Evolutionary conservation across 2,888 invertebrate genomes (phyloP), one percentile per base, ranked within the genome.

Genomic region (Busseola fusca): DNA sequence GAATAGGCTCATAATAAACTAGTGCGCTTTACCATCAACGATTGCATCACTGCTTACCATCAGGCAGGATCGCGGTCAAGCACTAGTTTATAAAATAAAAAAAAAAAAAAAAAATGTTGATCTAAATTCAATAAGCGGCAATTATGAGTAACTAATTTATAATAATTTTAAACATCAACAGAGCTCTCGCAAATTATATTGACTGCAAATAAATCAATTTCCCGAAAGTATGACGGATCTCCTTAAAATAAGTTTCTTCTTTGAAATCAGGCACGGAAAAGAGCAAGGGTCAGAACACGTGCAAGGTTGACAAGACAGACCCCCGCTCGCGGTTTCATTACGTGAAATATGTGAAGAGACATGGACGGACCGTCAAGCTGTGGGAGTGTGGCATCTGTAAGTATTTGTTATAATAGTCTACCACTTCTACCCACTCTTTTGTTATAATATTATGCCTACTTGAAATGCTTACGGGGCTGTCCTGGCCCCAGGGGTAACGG

Each of bases 331-430:
- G 96, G 60, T 95, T 96, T 45, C 97, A 97, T 87, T 97, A 96
- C 84, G 96, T 97, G 2, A 97, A 97, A 86, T 97, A 97, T 84
- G 96, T 97, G 57, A 96, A 97, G 83, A 94, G 96, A 63, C 96
- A 97, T 78, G 97, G 97, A 1, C 96, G 97, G 70, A 97, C 96
- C 9, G 93, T 97, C 50, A 97, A 97, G 88, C 95, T 97, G 5
- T 97, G 97, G 97, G 97, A 97, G 86, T 97, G 97, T 86, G 97
- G 97, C 10, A 97, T 97, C 82, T 97, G 97, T 97, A 89, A 96
- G 97, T 96, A 85, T 69, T 56, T 50, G 2, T 10, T 14, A 27
- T 34, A n/a, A 27, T 65, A 21, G 54, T 25, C 21, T 42, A 7
- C 18, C 7, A 30, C 5, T 18, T 18, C 10, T 6, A 30, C 5